Evolutionary conservation across 2,888 invertebrate genomes (phyloP), one percentile per base, ranked within the genome.

Genomic region (Arrhopalites spinosus): DNA sequence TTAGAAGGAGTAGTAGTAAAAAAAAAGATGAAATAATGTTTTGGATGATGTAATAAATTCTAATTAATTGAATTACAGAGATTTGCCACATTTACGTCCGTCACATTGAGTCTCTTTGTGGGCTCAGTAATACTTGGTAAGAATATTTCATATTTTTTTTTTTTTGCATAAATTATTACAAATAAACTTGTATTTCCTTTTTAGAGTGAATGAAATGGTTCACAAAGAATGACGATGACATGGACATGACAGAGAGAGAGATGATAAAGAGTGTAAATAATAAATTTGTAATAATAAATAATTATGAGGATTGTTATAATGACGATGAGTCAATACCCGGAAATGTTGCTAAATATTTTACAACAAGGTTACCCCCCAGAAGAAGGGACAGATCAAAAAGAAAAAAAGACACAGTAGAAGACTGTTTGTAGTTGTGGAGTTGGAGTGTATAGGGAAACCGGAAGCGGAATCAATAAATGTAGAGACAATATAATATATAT

Each of bases 51-150:
- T 59, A 25, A 25, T 13, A 23, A 20, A 61, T 25, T 23, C 29
- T 29, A 17, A 43, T 30, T 73, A 67, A 45, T 84, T 84, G 83
- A 84, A 84, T 89, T 91, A 81, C 91, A 96, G 95, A 92, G 91
- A 88, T 92, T 95, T 87, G 92, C 95, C 84, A 96, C 96, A 83
- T 95, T 96, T 87, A 91, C 92, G 83, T 93, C 93, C 84, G 95
- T 96, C 84, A 94, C 95, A 82, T 89, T 96, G 84, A 95, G 95
- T 86, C 90, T 96, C 81, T 93, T 95, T 86, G 94, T 95, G 83
- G 97, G 97, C 86, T 93, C 94, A 84, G 93, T 94, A 84, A 95
- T 96, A 85, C 89, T 95, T 88, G 92, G 96, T 96, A 88, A 91
- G 93, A 88, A 13, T n/a, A 1, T 47, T 7, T 47, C n/a, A 17